Conservation (phyloP, 2,797 vertebrate genomes). For the Eulemur albifrons region DNA sequence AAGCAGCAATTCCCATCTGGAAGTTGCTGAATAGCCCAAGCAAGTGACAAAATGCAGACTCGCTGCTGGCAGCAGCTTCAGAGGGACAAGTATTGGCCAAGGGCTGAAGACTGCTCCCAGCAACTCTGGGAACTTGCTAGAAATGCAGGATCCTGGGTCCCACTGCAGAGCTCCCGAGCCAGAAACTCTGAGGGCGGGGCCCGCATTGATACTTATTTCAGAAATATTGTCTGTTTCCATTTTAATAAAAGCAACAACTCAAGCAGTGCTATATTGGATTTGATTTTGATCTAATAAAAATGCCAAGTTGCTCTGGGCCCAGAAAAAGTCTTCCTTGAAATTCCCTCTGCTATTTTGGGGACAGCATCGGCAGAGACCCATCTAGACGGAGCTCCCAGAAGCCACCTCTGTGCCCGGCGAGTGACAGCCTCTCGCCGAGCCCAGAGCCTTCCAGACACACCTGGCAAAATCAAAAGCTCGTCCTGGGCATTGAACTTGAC, state of each 20-base stretch:
- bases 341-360: conserved; percentile 40
- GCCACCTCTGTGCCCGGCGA: neutral
- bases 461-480: conserved; percentile 45
- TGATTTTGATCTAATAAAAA: conserved; percentile 74
- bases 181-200: neutral
- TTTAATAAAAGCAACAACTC: conserved; percentile 47
- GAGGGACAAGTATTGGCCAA: neutral
- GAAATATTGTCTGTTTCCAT: conserved; percentile 65
- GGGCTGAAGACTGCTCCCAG: rapidly evolving
- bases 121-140: rapidly evolving
- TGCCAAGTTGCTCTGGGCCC: conserved; percentile 61
- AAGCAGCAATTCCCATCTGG: neutral
- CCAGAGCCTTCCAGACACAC: neutral
- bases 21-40: neutral
- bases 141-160: neutral
- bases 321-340: conserved; percentile 48
- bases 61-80: neutral
- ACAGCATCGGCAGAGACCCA: neutral
- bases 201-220: conserved; percentile 45
- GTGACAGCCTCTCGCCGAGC: neutral
- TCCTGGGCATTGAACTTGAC: conserved; percentile 64
- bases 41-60: too few species aligned
- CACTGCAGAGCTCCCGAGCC: neutral
- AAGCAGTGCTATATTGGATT: conserved; percentile 15
- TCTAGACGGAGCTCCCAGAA: conserved; percentile 54